These are phyloP conservation scores for Spizaetus ornatus DNA, from an alignment of 2,113 vertebrate genomes.

Conservation along the genomic window DNA sequence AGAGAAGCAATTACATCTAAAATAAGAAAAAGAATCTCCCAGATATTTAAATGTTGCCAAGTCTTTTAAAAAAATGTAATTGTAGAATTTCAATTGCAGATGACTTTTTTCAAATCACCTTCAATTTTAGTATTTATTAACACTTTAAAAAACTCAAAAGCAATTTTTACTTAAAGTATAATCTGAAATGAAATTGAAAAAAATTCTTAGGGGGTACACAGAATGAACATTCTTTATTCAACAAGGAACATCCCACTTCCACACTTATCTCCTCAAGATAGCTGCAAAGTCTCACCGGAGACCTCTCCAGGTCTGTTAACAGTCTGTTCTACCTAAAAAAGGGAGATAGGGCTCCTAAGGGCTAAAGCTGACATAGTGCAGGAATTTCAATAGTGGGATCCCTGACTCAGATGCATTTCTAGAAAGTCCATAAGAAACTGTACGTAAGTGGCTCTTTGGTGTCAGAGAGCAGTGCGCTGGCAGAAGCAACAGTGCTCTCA, in stretches of 20 bases:
- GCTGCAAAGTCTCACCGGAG: neutral
- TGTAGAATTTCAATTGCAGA: neutral
- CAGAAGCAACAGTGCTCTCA: neutral
- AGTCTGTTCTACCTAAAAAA: neutral
- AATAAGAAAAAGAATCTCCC: neutral
- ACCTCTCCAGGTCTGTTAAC: neutral
- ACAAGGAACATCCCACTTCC: neutral
- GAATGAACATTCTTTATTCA: neutral
- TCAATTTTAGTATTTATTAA: neutral
- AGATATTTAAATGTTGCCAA: neutral
- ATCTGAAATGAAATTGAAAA: neutral
- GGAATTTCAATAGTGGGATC: neutral
- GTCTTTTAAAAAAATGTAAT: neutral
- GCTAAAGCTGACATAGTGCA: neutral
- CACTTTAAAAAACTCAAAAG: neutral
- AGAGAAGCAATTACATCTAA: neutral
- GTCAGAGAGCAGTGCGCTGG: rapidly evolving
- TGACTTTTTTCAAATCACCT: neutral
- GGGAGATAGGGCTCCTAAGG: neutral
- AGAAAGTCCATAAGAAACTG: neutral
- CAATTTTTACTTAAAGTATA: neutral
- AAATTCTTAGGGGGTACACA: neutral
- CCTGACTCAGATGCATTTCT: neutral
- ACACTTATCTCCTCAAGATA: neutral
- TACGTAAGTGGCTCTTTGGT: neutral